Conservation (phyloP, 2,113 vertebrate genomes). For the Oncorhynchus masou region DNA sequence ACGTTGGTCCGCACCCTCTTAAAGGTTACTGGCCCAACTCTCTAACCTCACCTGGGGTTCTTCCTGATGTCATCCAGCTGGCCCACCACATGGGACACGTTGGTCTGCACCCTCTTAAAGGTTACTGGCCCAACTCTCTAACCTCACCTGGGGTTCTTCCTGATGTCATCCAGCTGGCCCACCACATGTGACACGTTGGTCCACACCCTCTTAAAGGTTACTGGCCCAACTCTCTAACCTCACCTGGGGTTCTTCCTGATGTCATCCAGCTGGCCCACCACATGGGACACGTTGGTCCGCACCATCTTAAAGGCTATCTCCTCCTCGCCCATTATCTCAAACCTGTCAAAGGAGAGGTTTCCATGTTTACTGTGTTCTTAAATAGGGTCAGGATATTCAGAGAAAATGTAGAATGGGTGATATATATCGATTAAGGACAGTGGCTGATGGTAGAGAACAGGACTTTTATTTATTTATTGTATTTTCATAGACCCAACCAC, state of each 20-base stretch:
- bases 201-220: constrained; percentile 95
- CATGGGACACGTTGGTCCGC: constrained; percentile 96
- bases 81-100: constrained; percentile 96
- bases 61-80: constrained; percentile 97
- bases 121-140: constrained; percentile 32
- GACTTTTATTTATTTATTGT: too few relatives aligned
- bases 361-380: too few relatives aligned
- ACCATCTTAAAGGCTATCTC: constrained; percentile 99
- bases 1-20: constrained; percentile 99
- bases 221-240: too few relatives aligned
- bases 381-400: too few relatives aligned
- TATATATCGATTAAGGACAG: too few relatives aligned
- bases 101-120: constrained; percentile 98
- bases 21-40: too few relatives aligned
- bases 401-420: too few relatives aligned
- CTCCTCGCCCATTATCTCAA: constrained; percentile 99
- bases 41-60: constrained; percentile 85
- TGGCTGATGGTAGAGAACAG: too few relatives aligned
- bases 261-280: constrained; percentile 96
- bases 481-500: too few relatives aligned
- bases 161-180: constrained; percentile 95
- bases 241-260: constrained; percentile 98
- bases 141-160: constrained; percentile 92
- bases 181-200: constrained; percentile 98
- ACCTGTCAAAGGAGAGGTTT: constrained; percentile 67